phyloP scores from a whole-genome alignment of 2,888 invertebrate species.

The Epirrhoe tristata region DNA sequence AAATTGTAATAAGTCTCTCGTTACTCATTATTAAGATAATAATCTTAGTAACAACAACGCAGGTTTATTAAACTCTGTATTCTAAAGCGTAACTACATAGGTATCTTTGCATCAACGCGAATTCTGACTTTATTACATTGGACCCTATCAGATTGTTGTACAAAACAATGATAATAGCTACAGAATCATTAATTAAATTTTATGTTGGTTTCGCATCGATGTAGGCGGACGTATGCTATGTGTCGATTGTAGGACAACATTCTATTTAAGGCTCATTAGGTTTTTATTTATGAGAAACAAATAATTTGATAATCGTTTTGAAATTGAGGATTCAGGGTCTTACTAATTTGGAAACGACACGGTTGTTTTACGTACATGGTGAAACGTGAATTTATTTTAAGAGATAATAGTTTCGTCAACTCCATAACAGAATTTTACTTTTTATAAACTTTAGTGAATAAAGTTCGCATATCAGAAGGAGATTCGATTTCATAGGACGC shows the following conservation, averaged over 20 bases:
- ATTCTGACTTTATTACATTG: conserved; percentile 48
- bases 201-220: conserved; percentile 53
- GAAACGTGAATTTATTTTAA: conserved; percentile 4
- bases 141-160: conserved; percentile 60
- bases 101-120: conserved; percentile 34
- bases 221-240: conserved; percentile 67
- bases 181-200: conserved; percentile 71
- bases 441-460: neutral
- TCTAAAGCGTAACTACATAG: conserved; percentile 32
- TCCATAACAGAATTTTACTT: neutral
- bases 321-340: conserved; percentile 37
- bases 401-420: neutral
- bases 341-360: conserved; percentile 27
- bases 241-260: conserved; percentile 68
- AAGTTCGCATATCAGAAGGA: neutral
- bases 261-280: conserved; percentile 71
- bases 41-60: conserved; percentile 16
- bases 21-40: conserved; percentile 13
- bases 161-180: conserved; percentile 65
- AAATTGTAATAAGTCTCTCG: neutral
- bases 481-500: neutral
- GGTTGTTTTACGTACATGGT: conserved; percentile 17
- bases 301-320: conserved; percentile 38
- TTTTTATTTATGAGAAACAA: conserved; percentile 53
- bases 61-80: conserved; percentile 19